Evolutionary conservation across 2,797 vertebrate genomes (phyloP).

Genomic region (Rhodeus uyekii): DNA sequence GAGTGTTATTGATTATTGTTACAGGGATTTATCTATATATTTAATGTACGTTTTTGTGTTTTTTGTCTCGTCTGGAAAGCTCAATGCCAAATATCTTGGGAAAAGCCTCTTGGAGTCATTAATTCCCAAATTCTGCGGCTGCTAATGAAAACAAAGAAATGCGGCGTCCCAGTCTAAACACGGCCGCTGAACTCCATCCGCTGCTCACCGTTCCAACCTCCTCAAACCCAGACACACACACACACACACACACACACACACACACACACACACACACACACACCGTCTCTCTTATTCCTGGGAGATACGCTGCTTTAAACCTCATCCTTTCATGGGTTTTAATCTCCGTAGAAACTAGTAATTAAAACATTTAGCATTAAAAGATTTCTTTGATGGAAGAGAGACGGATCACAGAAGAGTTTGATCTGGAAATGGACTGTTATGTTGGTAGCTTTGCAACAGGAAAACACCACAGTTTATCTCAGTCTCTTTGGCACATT

Average conservation of each 20-base stretch:
- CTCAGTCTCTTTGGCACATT: too few relatives aligned
- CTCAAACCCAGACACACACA: slow-evolving; percentile 55
- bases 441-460: not conserved
- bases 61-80: not conserved
- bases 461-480: too few relatives aligned
- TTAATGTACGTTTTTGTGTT: not conserved
- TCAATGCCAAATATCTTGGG: not conserved
- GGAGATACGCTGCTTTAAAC: not conserved
- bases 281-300: slow-evolving; percentile 59
- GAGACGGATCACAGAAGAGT: not conserved
- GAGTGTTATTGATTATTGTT: not conserved
- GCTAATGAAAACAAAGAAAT: slow-evolving; percentile 72
- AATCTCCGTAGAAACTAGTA: not conserved
- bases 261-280: too few relatives aligned
- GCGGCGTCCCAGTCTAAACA: slow-evolving; percentile 69
- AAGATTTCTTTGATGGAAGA: not conserved
- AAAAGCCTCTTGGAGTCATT: slow-evolving; percentile 58
- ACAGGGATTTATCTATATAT: not conserved
- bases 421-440: not conserved
- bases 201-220: slow-evolving; percentile 58
- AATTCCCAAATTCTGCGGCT: slow-evolving; percentile 39
- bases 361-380: not conserved
- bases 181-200: slow-evolving; percentile 56
- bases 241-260: too few relatives aligned
- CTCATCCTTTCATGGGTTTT: not conserved